Percentiles rank a stretch among this genome's conserved stretches.
Conservation (phyloP, 2,113 vertebrate species). For the Corythornis vintsioides region DNA sequence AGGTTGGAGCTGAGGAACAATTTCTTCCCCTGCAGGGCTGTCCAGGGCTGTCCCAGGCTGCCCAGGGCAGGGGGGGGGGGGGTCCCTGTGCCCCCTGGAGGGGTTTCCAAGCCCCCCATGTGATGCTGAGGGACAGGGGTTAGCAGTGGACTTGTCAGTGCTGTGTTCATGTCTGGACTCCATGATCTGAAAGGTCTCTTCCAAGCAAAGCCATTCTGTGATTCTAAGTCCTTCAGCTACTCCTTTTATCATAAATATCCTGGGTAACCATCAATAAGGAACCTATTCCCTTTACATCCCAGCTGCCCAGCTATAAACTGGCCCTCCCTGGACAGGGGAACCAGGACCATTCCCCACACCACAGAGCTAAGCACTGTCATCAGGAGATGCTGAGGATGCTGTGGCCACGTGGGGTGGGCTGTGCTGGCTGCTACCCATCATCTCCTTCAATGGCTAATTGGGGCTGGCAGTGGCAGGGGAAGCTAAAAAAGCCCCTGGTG, state of each 20-base stretch:
- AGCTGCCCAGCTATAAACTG: background rate
- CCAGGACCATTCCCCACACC: rapidly evolving
- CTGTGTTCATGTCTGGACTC: background rate
- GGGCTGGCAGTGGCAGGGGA: background rate
- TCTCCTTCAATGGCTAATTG: background rate
- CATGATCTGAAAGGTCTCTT: background rate
- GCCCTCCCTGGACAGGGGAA: background rate
- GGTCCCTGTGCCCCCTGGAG: background rate
- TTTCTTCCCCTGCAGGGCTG: no score
- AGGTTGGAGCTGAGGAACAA: no score
- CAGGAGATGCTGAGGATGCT: background rate
- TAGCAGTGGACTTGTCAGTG: background rate
- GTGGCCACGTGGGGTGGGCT: background rate
- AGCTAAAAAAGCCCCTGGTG: background rate
- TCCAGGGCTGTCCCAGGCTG: no score
- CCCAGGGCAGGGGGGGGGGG: background rate
- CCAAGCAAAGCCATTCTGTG: background rate
- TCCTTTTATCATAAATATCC: background rate
- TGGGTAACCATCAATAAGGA: background rate
- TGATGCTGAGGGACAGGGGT: background rate
- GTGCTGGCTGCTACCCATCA: background rate
- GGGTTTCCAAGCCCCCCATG: background rate
- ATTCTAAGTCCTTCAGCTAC: background rate
- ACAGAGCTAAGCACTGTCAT: background rate
- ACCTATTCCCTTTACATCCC: background rate